Percentiles rank a stretch among this genome's conserved stretches.
phyloP scores from a whole-genome alignment of 2,113 vertebrate species.

The Menura novaehollandiae region DNA sequence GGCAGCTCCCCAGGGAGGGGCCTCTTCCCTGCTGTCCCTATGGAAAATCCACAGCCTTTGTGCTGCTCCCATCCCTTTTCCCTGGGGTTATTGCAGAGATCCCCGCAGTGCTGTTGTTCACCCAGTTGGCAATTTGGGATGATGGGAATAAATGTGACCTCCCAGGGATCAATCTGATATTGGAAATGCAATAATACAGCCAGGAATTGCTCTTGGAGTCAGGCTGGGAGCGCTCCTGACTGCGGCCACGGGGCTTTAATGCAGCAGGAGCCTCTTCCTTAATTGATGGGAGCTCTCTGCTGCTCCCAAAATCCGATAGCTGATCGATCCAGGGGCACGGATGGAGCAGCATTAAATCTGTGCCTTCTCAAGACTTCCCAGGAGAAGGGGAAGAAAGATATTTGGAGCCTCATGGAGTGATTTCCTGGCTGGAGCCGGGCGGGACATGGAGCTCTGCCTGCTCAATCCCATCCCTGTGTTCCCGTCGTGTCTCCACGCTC shows the following conservation, averaged over 20 bases:
- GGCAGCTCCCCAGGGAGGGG: not conserved
- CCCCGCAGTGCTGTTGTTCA: not conserved
- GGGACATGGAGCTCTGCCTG: not conserved
- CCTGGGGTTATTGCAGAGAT: not conserved
- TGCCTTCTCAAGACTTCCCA: not conserved
- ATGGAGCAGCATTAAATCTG: not conserved
- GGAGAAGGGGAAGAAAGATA: not conserved
- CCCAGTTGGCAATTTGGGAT: not conserved
- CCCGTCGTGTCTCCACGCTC: not conserved
- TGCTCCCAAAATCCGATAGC: not conserved
- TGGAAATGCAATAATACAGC: not conserved
- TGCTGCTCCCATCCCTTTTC: not conserved
- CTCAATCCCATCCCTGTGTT: accelerated
- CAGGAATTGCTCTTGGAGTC: not conserved
- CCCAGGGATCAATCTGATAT: not conserved
- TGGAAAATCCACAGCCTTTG: accelerated
- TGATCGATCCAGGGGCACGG: not conserved
- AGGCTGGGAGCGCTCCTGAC: not conserved
- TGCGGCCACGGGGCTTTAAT: not conserved
- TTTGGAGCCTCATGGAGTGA: not conserved
- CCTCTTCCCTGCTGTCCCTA: not conserved
- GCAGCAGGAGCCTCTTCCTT: not conserved
- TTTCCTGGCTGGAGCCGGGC: not conserved
- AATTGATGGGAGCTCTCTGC: not conserved
- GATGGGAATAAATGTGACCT: not conserved